Percentiles rank a stretch among this genome's conserved stretches.
Conservation (phyloP, 2,113 vertebrate species). For the Syngnathoides biaculeatus region DNA sequence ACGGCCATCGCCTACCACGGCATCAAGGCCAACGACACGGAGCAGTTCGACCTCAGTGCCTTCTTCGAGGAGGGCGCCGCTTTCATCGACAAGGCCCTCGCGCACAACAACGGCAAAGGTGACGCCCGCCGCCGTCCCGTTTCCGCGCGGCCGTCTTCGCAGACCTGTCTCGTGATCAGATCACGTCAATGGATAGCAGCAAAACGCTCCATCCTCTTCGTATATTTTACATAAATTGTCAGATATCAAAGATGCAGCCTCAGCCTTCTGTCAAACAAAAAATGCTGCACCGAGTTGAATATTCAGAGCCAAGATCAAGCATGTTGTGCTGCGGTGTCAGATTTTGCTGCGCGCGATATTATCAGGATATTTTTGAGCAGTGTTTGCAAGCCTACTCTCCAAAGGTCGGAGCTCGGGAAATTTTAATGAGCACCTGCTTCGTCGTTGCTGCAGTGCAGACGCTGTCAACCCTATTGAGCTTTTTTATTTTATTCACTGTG, state of each 20-base stretch:
- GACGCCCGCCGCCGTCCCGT: background rate
- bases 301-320: background rate
- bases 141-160: background rate
- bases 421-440: slow-evolving; percentile 38
- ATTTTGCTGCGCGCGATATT: slow-evolving; percentile 19
- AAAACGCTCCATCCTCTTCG: slow-evolving; percentile 1
- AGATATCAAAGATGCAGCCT: background rate
- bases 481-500: background rate
- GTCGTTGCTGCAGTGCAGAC: slow-evolving; percentile 9
- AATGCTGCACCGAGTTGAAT: background rate
- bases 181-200: slow-evolving; percentile 16
- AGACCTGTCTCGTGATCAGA: slow-evolving; percentile 8
- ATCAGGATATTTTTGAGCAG: slow-evolving; percentile 37
- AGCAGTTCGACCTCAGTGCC: slow-evolving; percentile 89
- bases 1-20: slow-evolving; percentile 91
- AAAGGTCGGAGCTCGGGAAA: slow-evolving; percentile 40
- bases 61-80: slow-evolving; percentile 94
- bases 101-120: slow-evolving; percentile 90
- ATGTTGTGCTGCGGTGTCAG: slow-evolving; percentile 12
- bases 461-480: background rate
- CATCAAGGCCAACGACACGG: slow-evolving; percentile 90
- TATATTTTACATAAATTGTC: too few relatives aligned
- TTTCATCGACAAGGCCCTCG: slow-evolving; percentile 90
- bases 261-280: background rate
- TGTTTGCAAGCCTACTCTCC: slow-evolving; percentile 5